Percentiles rank a stretch among this genome's conserved stretches.
phyloP scores from a whole-genome alignment of 2,797 vertebrate genomes.

The Stomatorhinus walkeri region DNA sequence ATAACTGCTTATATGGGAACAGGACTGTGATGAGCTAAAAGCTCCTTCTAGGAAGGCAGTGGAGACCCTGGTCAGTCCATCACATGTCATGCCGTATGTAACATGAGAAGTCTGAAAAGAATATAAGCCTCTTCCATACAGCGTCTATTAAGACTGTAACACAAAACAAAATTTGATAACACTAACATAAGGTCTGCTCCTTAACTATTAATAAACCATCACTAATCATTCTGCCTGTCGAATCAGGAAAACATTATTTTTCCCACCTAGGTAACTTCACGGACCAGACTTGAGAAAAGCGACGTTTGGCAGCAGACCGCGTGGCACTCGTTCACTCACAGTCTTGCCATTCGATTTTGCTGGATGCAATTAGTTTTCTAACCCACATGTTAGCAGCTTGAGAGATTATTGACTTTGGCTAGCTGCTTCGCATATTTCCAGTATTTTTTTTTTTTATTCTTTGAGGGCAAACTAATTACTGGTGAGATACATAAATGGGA shows the following conservation, averaged over 20 bases:
- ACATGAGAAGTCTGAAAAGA: not conserved
- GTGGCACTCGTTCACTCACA: constrained; percentile 48
- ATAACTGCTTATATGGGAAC: not conserved
- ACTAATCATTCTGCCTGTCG: not conserved
- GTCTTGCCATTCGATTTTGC: constrained; percentile 46
- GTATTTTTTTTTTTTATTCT: constrained; percentile 3
- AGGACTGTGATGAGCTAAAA: not conserved
- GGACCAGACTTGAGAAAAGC: constrained; percentile 38
- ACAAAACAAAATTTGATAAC: not conserved
- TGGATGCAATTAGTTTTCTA: constrained; percentile 53
- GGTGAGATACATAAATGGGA: constrained; percentile 6
- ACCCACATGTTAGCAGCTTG: constrained; percentile 40
- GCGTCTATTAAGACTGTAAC: not conserved
- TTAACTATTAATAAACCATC: not conserved
- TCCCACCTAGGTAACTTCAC: constrained; percentile 1
- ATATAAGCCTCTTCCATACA: not conserved
- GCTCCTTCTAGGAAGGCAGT: not conserved
- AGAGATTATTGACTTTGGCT: constrained; percentile 48
- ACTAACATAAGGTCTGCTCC: not conserved
- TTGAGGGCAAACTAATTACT: constrained; percentile 16
- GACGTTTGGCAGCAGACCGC: constrained; percentile 33
- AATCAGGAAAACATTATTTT: not conserved
- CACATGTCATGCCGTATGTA: not conserved
- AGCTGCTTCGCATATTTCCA: constrained; percentile 24
- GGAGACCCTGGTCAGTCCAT: not conserved